Base-by-base conservation (phyloP, 2,888 invertebrate species). In the Caenorhabditis sp. region DNA sequence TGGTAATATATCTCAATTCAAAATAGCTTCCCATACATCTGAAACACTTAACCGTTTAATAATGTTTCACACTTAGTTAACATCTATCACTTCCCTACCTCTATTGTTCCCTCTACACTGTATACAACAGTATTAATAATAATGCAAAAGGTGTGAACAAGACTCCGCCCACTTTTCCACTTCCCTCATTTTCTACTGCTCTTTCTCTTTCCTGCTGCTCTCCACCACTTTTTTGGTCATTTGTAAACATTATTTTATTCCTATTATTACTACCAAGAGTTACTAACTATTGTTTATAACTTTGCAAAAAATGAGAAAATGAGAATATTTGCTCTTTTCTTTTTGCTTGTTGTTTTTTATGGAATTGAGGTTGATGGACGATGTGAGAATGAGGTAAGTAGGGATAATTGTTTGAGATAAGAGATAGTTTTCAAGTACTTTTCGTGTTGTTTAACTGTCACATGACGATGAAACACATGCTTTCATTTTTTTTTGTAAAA, bases 201-300 rank as follows among this genome's bases (percentile, higher is more conserved):
- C 36, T 25, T 52, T 27, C 21, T 60, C 21, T 53, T 14, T n/a
- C 23, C 26, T 25, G 8, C 49, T 38, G 26, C 25, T 12, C 59
- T 50, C 14, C 27, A 10, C 31, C 27, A 20, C 38, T 26, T 63
- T 43, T 56, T 56, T 57, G 56, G 63, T 63, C 52, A 58, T 65
- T 52, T 65, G 65, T 59, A 65, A 65, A 52, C 58, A 43, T 43
- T 43, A 43, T 43, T 43, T 17, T 43, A 43, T 17, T 53, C 36
- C 25, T 50, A 58, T 53, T n/a, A 25, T 17, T 43, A 43, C 43
- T 14, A 21, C 17, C n/a, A 36, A 54, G 36, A 25, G 14, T 57
- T 58, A 63, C 56, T 25, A 26, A 27, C 49, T 43, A 54, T 60
- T 59, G 56, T 59, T 56, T 66, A 54, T 43, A 31, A n/a, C n/a